phyloP scores from a whole-genome alignment of 2,888 invertebrate species.

The Patella depressa region DNA sequence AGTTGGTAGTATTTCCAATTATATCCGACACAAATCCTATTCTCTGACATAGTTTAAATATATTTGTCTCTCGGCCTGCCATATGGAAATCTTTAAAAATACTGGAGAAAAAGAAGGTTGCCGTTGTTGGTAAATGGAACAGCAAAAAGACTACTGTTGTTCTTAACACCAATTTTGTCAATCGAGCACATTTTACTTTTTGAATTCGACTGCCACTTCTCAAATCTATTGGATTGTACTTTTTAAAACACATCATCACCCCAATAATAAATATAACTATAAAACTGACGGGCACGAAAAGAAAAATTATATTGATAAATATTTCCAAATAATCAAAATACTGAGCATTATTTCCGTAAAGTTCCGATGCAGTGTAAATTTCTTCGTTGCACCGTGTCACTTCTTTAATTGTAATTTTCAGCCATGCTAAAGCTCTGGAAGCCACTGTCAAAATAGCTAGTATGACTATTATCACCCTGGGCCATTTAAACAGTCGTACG shows the following conservation, averaged over 20 bases:
- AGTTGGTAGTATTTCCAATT: background rate
- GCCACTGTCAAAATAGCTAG: background rate
- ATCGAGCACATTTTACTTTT: background rate
- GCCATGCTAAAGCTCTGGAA: conserved; percentile 1
- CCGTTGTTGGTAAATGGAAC: background rate
- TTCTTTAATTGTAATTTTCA: background rate
- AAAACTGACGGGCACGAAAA: background rate
- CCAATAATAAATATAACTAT: background rate
- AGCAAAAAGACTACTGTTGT: background rate
- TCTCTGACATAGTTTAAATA: background rate
- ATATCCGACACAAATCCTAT: background rate
- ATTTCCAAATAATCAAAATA: background rate
- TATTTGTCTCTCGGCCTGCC: background rate
- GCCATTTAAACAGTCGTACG: background rate
- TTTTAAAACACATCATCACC: background rate
- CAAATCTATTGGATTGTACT: background rate
- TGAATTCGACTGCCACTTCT: background rate
- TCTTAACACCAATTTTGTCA: background rate
- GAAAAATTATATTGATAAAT: background rate
- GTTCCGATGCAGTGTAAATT: background rate
- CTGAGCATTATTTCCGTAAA: background rate
- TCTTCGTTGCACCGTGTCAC: background rate
- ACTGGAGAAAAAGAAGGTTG: background rate
- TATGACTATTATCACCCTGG: background rate
- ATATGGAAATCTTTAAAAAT: background rate